Percentiles rank a stretch among this genome's conserved stretches.
Evolutionary conservation across 2,113 vertebrate species (phyloP).

Genomic region (Petrocephalus microphthalmus): DNA sequence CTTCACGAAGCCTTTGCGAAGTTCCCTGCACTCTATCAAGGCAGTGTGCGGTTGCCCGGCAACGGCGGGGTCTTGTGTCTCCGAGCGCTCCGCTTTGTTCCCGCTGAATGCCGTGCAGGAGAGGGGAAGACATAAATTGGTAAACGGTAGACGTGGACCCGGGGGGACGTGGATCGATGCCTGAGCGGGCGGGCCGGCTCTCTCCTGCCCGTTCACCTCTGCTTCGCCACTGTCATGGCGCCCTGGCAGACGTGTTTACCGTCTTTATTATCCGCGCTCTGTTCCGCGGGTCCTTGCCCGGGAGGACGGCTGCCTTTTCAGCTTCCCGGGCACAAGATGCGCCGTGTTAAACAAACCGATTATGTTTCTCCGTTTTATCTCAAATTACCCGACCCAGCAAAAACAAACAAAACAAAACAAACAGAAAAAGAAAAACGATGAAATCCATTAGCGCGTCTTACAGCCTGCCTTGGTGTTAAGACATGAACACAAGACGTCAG

Average conservation of each 20-base stretch:
- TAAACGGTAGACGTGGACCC: slow-evolving; percentile 58
- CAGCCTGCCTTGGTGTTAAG: too few relatives aligned
- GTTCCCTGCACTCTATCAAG: slow-evolving; percentile 62
- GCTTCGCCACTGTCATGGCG: slow-evolving; percentile 14
- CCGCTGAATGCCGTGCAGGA: slow-evolving; percentile 50
- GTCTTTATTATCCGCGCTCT: slow-evolving; percentile 23
- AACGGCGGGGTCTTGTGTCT: slow-evolving; percentile 61
- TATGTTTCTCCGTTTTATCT: not conserved
- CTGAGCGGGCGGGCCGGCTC: slow-evolving; percentile 47
- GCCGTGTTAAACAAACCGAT: not conserved
- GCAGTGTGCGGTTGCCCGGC: slow-evolving; percentile 62
- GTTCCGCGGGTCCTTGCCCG: not conserved
- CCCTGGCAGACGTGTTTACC: slow-evolving; percentile 30
- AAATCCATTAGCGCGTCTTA: too few relatives aligned
- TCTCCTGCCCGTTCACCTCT: slow-evolving; percentile 32
- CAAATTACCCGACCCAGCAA: too few relatives aligned
- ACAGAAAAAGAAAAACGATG: too few relatives aligned
- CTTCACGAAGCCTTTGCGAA: slow-evolving; percentile 57
- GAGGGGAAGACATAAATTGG: slow-evolving; percentile 59
- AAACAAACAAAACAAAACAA: too few relatives aligned
- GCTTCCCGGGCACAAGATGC: not conserved
- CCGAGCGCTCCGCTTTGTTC: slow-evolving; percentile 58
- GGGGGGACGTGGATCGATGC: slow-evolving; percentile 57
- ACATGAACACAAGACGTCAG: not conserved
- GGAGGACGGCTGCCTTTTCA: not conserved